These are phyloP conservation scores for Diadema setosum DNA, from an alignment of 35 echinoderm and acorn worm genomes.

Conservation along the genomic window DNA sequence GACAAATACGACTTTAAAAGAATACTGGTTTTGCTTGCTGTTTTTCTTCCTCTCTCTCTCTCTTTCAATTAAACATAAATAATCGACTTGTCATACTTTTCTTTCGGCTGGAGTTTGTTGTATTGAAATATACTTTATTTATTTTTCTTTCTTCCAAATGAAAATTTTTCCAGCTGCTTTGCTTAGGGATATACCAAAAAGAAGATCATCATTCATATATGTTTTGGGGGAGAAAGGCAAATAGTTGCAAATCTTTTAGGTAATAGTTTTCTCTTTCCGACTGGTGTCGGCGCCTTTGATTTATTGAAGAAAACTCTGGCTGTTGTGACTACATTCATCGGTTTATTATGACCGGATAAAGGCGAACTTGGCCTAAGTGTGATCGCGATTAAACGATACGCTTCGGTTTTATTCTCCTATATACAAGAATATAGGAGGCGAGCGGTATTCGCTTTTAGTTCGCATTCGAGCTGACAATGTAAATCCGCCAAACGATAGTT, in stretches of 20 bases:
- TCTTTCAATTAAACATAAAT: too few relatives aligned
- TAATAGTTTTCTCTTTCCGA: not conserved
- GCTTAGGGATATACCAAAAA: not conserved
- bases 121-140: not conserved
- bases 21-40: too few relatives aligned
- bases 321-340: not conserved
- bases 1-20: too few relatives aligned
- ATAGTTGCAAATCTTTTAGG: not conserved
- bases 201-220: not conserved
- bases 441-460: too few relatives aligned
- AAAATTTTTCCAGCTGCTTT: not conserved
- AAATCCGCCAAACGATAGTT: too few relatives aligned
- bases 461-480: too few relatives aligned
- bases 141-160: not conserved
- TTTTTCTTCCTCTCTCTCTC: too few relatives aligned
- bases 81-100: too few relatives aligned
- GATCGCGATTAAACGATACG: not conserved
- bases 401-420: not conserved
- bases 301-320: not conserved
- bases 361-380: not conserved
- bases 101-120: too few relatives aligned
- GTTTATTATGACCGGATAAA: not conserved
- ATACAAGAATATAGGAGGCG: too few relatives aligned
- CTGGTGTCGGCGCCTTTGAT: not conserved
- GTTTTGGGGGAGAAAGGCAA: not conserved